phyloP scores from a whole-genome alignment of 2,113 vertebrate species.

The Eonycteris spelaea region DNA sequence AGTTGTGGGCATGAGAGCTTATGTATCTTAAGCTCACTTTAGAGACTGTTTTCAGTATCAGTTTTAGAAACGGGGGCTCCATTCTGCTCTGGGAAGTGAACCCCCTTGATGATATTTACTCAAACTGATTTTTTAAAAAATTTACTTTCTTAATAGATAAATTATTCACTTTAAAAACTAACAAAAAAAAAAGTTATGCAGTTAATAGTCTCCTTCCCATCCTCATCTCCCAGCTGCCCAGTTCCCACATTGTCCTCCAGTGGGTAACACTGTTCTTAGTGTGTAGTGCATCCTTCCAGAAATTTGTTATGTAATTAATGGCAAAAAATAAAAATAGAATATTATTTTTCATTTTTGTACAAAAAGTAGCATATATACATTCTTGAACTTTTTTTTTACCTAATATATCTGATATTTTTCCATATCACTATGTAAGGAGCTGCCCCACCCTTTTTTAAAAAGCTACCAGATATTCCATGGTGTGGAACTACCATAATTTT shows the following conservation, averaged over 20 bases:
- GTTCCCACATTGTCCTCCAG: not conserved
- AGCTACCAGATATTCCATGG: not conserved
- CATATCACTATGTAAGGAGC: not conserved
- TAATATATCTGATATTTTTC: not conserved
- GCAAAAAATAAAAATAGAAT: constrained; percentile 17
- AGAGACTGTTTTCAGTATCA: constrained; percentile 1
- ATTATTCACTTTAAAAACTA: constrained; percentile 16
- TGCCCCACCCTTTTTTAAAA: not conserved
- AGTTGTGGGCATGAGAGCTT: not conserved
- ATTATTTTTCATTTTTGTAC: not conserved
- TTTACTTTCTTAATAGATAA: not conserved
- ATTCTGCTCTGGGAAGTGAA: not conserved
- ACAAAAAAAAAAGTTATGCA: not conserved
- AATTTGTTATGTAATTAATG: constrained; percentile 22
- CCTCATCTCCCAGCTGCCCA: not conserved
- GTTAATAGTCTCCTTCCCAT: not conserved
- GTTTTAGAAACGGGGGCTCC: not conserved
- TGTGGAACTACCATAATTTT: not conserved
- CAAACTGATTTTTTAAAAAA: constrained; percentile 4
- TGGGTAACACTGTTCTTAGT: not conserved
- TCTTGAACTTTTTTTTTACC: constrained; percentile 38
- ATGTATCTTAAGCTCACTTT: not conserved
- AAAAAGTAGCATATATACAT: not conserved
- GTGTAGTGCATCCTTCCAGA: not conserved
- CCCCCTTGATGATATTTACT: not conserved